Evolutionary conservation across 2,113 vertebrate species (phyloP).

Genomic region (Phaethornis superciliosus): DNA sequence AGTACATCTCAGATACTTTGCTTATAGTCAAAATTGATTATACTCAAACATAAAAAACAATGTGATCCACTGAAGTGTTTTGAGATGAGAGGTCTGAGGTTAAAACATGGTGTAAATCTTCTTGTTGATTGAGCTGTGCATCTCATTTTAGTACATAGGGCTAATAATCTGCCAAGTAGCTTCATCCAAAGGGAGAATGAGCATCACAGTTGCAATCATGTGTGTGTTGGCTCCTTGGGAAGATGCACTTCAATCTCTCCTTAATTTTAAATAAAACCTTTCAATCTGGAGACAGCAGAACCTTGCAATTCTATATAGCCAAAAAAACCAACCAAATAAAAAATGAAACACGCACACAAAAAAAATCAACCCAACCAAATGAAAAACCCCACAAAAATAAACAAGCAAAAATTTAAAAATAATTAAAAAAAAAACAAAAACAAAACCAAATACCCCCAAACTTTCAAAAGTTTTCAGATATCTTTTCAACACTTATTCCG

Average conservation of each 20-base stretch:
- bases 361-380: too few species aligned
- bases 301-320: neutral
- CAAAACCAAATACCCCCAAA: too few species aligned
- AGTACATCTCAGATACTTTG: neutral
- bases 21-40: neutral
- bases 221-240: neutral
- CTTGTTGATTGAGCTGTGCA: neutral
- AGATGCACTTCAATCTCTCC: slow-evolving; percentile 1
- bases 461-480: neutral
- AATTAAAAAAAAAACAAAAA: too few species aligned
- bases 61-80: neutral
- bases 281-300: neutral
- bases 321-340: neutral
- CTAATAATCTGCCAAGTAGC: neutral
- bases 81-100: neutral
- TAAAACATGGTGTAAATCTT: slow-evolving; percentile 6
- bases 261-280: neutral
- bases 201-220: neutral
- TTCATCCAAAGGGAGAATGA: neutral
- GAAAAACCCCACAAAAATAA: too few species aligned
- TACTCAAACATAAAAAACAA: neutral
- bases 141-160: neutral
- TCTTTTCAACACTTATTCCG: neutral
- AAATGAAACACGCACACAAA: too few species aligned
- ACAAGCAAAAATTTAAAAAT: too few species aligned